phyloP scores from a whole-genome alignment of 2,113 vertebrate species.

The Taurulus bubalis region DNA sequence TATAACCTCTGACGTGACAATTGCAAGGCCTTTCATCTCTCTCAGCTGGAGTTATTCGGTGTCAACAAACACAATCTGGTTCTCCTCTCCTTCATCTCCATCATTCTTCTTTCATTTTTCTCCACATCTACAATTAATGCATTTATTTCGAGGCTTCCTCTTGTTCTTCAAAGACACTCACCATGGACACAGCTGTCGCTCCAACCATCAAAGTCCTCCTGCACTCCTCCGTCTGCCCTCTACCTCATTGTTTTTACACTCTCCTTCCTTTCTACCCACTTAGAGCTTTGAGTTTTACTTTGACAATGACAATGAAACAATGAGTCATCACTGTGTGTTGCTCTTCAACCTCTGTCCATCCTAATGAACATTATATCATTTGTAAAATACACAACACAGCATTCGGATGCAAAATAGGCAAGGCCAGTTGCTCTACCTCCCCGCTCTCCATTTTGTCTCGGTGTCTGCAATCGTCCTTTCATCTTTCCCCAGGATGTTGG shows the following conservation, averaged over 20 bases:
- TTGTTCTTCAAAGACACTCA: constrained; percentile 75
- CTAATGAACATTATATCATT: neutral
- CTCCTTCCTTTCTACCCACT: constrained; percentile 11
- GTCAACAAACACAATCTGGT: constrained; percentile 71
- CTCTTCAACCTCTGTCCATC: neutral
- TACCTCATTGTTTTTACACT: constrained; percentile 21
- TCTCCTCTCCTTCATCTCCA: constrained; percentile 60
- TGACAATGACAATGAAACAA: neutral
- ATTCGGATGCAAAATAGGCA: constrained; percentile 35
- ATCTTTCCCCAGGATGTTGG: constrained; percentile 60
- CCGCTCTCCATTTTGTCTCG: constrained; percentile 42
- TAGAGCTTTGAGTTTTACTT: neutral
- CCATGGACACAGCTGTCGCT: constrained; percentile 71
- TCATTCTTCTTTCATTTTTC: constrained; percentile 54
- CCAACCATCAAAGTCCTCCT: constrained; percentile 70
- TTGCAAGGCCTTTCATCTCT: constrained; percentile 60
- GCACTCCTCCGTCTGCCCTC: constrained; percentile 48
- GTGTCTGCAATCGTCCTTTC: constrained; percentile 58
- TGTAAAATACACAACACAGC: neutral
- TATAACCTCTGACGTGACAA: constrained; percentile 53
- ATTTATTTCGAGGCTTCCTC: constrained; percentile 69
- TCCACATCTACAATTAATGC: constrained; percentile 68
- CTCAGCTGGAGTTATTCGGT: constrained; percentile 62
- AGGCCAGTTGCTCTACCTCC: constrained; percentile 21
- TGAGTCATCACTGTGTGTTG: neutral